Evolutionary conservation across 2,113 vertebrate genomes (phyloP).

Genomic region (Sterrhoptilus dennistouni): DNA sequence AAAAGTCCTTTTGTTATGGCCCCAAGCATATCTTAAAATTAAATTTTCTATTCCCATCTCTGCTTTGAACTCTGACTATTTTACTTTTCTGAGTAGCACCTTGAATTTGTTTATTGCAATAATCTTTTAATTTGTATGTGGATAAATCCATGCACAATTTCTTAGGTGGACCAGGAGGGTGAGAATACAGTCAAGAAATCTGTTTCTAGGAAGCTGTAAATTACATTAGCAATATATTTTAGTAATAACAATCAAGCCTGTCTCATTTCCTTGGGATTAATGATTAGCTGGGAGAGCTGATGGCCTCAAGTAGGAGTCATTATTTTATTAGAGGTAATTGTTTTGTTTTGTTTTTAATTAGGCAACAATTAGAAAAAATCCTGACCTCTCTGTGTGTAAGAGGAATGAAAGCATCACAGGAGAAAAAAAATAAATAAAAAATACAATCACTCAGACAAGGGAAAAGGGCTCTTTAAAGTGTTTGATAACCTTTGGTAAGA

Average conservation of each 20-base stretch:
- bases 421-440: not conserved
- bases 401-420: conserved; percentile 1
- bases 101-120: not conserved
- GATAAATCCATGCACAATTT: not conserved
- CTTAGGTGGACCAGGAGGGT: not conserved
- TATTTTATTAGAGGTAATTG: conserved; percentile 67
- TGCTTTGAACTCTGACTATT: not conserved
- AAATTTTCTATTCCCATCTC: not conserved
- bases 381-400: not conserved
- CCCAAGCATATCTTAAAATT: not conserved
- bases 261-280: conserved; percentile 70
- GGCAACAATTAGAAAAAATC: conserved; percentile 43
- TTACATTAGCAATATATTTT: conserved; percentile 56
- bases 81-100: not conserved
- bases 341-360: conserved; percentile 70
- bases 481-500: not conserved
- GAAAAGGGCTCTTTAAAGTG: not conserved
- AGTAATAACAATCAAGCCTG: conserved; percentile 55
- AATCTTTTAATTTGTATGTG: not conserved
- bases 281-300: conserved; percentile 63
- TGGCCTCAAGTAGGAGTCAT: conserved; percentile 61
- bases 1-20: not conserved
- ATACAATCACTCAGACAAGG: not conserved
- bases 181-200: conserved; percentile 1
- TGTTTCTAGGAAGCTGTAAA: conserved; percentile 46